Percentiles rank a stretch among this genome's conserved stretches.
Conservation (phyloP, 2,888 invertebrate species). For the Notodonta dromedarius region DNA sequence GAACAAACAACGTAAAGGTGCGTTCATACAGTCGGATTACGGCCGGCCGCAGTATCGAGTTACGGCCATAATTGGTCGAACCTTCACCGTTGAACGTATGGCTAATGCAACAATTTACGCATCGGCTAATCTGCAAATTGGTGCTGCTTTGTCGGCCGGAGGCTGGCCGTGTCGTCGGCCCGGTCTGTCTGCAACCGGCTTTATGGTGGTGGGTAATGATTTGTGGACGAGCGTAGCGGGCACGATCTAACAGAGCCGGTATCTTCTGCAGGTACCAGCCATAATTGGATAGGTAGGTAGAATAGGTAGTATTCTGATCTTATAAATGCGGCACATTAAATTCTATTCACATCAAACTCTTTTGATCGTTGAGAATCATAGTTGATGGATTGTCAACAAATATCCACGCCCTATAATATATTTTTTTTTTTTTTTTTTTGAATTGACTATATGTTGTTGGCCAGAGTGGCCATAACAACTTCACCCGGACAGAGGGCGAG, state of each 20-base stretch:
- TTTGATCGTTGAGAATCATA: no score
- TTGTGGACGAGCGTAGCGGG: constrained; percentile 27
- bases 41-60: constrained; percentile 53
- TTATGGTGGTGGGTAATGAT: constrained; percentile 32
- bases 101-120: constrained; percentile 80
- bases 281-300: no score
- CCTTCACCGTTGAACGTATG: constrained; percentile 58
- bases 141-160: constrained; percentile 73
- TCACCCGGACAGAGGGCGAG: no score
- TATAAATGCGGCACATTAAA: no score
- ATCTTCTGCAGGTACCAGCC: no score
- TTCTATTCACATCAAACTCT: no score
- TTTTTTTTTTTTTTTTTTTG: no score
- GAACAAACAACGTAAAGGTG: constrained; percentile 54
- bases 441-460: no score
- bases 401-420: no score
- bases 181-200: constrained; percentile 50
- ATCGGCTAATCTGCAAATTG: constrained; percentile 80
- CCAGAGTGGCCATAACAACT: no score
- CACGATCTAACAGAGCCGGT: not conserved
- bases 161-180: constrained; percentile 51
- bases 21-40: constrained; percentile 50
- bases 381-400: no score
- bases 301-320: no score
- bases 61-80: constrained; percentile 68